A percentile compares a stretch with the other conserved stretches of the same genome.
phyloP scores from a whole-genome alignment of 2,113 vertebrate genomes.

The Phaethon lepturus region DNA sequence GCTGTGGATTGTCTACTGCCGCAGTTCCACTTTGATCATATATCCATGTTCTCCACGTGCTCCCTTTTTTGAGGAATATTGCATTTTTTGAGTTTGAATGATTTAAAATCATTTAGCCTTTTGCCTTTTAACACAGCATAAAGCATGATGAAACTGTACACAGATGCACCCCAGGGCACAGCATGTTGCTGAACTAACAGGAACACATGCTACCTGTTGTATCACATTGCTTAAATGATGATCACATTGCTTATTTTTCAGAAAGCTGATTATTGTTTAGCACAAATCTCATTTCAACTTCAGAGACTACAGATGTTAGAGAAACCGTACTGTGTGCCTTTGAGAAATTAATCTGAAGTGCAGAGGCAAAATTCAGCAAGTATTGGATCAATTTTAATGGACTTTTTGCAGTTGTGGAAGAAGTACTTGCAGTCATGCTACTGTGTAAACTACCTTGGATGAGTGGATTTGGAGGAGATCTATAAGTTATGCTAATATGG shows the following conservation, averaged over 20 bases:
- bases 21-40: background rate
- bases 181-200: background rate
- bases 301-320: background rate
- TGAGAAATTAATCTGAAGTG: slow-evolving; percentile 41
- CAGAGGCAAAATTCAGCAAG: slow-evolving; percentile 28
- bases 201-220: background rate
- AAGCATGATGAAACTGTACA: background rate
- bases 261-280: slow-evolving; percentile 25
- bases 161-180: background rate
- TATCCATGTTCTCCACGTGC: background rate
- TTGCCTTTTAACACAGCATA: background rate
- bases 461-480: background rate
- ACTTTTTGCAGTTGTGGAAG: background rate
- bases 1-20: background rate
- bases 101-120: background rate
- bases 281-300: slow-evolving; percentile 9
- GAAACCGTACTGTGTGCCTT: background rate
- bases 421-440: background rate
- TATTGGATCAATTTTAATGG: slow-evolving; percentile 48
- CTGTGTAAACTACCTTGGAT: slow-evolving; percentile 1
- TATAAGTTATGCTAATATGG: background rate
- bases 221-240: background rate
- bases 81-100: background rate
- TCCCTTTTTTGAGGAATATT: background rate
- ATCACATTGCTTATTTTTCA: slow-evolving; percentile 20